Evolutionary conservation across 2,113 vertebrate species (phyloP).

Genomic region (Epinephelus moara): DNA sequence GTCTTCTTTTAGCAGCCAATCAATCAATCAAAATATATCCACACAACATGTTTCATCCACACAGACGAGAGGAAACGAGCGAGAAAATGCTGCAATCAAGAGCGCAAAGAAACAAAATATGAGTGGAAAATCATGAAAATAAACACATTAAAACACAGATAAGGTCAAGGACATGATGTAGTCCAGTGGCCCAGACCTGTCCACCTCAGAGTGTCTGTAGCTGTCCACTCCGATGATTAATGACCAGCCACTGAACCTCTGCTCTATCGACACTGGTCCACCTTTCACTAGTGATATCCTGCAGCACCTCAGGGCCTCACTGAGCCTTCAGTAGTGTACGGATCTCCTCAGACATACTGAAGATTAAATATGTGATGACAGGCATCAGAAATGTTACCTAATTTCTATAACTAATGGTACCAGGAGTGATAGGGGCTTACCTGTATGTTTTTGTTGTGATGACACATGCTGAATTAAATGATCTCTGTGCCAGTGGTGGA

Average conservation of each 20-base stretch:
- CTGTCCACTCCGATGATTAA: constrained; percentile 93
- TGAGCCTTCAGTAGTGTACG: constrained; percentile 6
- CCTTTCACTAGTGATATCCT: constrained; percentile 67
- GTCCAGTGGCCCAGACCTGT: constrained; percentile 53
- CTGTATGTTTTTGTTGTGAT: neutral
- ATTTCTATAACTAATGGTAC: neutral
- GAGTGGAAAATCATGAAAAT: neutral
- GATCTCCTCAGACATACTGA: neutral
- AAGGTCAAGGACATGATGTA: constrained; percentile 68
- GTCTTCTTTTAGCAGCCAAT: constrained; percentile 46
- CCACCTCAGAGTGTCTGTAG: constrained; percentile 84
- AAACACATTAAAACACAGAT: constrained; percentile 30
- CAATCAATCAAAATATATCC: constrained; percentile 51
- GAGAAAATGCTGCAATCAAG: neutral
- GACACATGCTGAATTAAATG: neutral
- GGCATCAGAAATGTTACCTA: neutral
- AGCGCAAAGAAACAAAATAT: neutral
- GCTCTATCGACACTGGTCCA: constrained; percentile 77
- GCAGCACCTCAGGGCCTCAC: constrained; percentile 60
- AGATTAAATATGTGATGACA: neutral
- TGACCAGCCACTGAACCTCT: constrained; percentile 81
- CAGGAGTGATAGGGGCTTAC: neutral
- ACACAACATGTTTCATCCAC: neutral
- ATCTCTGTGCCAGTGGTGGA: neutral
- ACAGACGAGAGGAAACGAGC: neutral